These are phyloP conservation scores for Chionis minor DNA, from an alignment of 2,113 vertebrate genomes.

Conservation along the genomic window DNA sequence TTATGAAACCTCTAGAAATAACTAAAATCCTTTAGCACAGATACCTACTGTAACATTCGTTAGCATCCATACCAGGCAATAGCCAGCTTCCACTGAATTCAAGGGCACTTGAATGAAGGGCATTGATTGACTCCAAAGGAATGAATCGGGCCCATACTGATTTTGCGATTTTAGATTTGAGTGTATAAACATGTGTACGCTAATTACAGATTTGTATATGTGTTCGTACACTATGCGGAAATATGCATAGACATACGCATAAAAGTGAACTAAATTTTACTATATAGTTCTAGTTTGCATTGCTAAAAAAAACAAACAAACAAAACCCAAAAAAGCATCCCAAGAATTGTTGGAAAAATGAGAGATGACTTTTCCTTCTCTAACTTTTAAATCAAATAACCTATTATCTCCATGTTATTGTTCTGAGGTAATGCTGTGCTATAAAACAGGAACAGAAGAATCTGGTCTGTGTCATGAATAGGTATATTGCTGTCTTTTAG, in stretches of 20 bases:
- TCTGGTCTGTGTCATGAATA: neutral
- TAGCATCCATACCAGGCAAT: neutral
- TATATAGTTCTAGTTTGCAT: neutral
- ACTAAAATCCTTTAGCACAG: neutral
- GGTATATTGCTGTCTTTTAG: neutral
- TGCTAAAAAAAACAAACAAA: neutral
- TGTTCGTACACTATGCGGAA: neutral
- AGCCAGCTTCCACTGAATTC: neutral
- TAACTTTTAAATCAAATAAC: neutral
- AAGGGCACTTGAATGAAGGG: neutral
- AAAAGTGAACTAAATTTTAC: neutral
- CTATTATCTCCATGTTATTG: neutral
- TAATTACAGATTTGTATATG: neutral
- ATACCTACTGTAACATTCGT: neutral
- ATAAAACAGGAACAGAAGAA: neutral
- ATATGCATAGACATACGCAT: neutral
- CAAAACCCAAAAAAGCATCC: neutral
- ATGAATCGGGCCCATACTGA: neutral
- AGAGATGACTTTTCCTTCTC: neutral
- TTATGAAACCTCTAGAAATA: constrained; percentile 37
- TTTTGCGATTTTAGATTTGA: neutral
- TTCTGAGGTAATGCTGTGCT: constrained; percentile 20
- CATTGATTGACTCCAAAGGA: neutral
- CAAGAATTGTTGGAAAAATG: neutral
- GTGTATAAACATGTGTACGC: neutral